Evolutionary conservation across 2,797 vertebrate species (phyloP).

Genomic region (Mastacembelus armatus): DNA sequence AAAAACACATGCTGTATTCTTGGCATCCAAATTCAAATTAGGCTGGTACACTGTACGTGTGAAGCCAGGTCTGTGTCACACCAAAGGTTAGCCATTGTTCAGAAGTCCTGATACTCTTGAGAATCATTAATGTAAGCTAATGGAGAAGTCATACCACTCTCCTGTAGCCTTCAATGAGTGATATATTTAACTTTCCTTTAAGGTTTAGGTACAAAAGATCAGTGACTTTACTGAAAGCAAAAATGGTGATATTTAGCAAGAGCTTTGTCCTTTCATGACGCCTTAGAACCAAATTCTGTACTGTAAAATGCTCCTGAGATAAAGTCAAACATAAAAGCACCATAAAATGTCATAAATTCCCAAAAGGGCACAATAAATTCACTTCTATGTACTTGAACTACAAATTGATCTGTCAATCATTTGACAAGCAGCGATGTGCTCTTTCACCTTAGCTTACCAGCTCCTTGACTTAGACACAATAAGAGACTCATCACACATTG

Average conservation of each 20-base stretch:
- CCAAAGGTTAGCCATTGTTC: conserved; percentile 4
- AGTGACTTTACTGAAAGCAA: not conserved
- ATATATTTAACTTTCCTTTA: conserved; percentile 26
- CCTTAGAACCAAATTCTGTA: not conserved
- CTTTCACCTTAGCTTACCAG: too few relatives aligned
- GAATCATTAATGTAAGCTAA: conserved; percentile 39
- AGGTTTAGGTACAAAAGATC: not conserved
- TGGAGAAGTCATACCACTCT: not conserved
- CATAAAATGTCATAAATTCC: not conserved
- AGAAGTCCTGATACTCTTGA: not conserved
- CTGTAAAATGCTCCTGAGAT: not conserved
- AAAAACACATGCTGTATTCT: not conserved
- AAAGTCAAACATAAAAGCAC: not conserved
- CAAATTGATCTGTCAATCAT: too few relatives aligned
- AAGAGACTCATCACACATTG: too few relatives aligned
- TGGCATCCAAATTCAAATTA: not conserved
- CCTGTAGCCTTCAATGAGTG: conserved; percentile 9
- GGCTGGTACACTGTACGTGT: not conserved
- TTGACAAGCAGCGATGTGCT: too few relatives aligned
- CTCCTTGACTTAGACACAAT: too few relatives aligned
- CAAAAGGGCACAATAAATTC: not conserved
- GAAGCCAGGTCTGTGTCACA: not conserved
- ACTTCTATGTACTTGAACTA: not conserved
- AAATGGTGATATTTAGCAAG: not conserved
- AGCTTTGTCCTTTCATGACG: not conserved